Conservation (phyloP, 2,113 vertebrate species). For the Brachyhypopomus occidentalis region DNA sequence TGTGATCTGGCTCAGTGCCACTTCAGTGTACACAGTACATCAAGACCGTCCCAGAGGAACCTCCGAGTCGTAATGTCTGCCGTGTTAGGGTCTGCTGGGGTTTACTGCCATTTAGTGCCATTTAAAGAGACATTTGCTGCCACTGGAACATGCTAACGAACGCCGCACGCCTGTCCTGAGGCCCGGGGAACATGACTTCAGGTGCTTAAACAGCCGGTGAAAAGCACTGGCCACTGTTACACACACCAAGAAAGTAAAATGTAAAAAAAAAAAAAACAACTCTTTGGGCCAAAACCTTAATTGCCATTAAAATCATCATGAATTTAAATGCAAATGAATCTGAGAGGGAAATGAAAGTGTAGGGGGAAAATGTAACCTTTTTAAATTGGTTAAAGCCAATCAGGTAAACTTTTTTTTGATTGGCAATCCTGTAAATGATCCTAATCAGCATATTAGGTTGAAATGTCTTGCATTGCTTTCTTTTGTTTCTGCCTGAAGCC, state of each 20-base stretch:
- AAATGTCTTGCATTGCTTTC: conserved; percentile 30
- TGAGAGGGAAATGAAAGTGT: conserved; percentile 4
- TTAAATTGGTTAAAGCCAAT: conserved; percentile 11
- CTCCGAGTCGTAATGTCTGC: conserved; percentile 12
- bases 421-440: conserved; percentile 29
- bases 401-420: conserved; percentile 30
- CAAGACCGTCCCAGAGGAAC: conserved; percentile 16
- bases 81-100: conserved; percentile 38
- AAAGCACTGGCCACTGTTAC: conserved; percentile 50
- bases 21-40: conserved; percentile 32
- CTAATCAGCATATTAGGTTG: conserved; percentile 26
- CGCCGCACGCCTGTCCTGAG: conserved; percentile 24
- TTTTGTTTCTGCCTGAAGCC: conserved; percentile 53
- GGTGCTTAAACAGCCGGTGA: conserved; percentile 55
- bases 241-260: conserved; percentile 65
- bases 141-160: conserved; percentile 39
- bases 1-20: background rate
- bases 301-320: conserved; percentile 59
- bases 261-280: conserved; percentile 39
- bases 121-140: conserved; percentile 41
- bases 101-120: conserved; percentile 45
- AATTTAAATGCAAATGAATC: conserved; percentile 69
- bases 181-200: conserved; percentile 32
- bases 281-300: conserved; percentile 67
- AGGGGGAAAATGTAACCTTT: conserved; percentile 16